Evolutionary conservation across 2,888 invertebrate genomes (phyloP), one percentile per base, ranked within the genome.

Genomic region (Tinea pellionella): DNA sequence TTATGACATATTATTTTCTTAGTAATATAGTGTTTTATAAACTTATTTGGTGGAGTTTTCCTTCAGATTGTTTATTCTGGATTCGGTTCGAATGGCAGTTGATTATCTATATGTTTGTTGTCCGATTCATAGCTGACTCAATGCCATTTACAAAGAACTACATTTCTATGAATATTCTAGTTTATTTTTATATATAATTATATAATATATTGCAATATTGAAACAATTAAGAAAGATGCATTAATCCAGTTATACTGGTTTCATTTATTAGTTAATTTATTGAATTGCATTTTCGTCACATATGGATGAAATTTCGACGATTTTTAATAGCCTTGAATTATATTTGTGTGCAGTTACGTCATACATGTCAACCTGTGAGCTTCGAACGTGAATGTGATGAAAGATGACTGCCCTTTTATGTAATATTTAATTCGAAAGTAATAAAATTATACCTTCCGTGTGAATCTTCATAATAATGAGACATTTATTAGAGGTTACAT

Each of bases 351-450:
- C 42, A 42, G 12, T 57, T 16, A 57, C 32, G 32, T 15, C 24
- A 57, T 32, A 32, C 30, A n/a, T 16, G 11, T 32, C 32, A 57
- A 57, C 57, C 57, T 13, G 57, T 57, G 29, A 32, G 57, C 57
- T 29, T 55, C 24, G 19, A 3, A 55, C n/a, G 18, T 47, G 47
- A 7, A 57, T 15, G 32, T 57, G 57, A 57, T n/a, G 57, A 57
- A 57, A 57, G 18, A 53, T 57, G 13, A 30, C 18, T 57, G 30
- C 57, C 57, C 57, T 57, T 57, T 57, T 57, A 57, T 57, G 57
- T 57, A 57, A 57, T 13, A 29, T 57, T 57, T 57, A 57, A 57
- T 32, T 32, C 13, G 32, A 57, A 57, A 57, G n/a, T 32, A 15
- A 57, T 57, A 55, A 55, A 55, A 29, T 13, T 55, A 55, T 29